Conservation (phyloP, 30 jellyfish, hydroid and myxozoan genomes). For the Phacellophora camtschatica region DNA sequence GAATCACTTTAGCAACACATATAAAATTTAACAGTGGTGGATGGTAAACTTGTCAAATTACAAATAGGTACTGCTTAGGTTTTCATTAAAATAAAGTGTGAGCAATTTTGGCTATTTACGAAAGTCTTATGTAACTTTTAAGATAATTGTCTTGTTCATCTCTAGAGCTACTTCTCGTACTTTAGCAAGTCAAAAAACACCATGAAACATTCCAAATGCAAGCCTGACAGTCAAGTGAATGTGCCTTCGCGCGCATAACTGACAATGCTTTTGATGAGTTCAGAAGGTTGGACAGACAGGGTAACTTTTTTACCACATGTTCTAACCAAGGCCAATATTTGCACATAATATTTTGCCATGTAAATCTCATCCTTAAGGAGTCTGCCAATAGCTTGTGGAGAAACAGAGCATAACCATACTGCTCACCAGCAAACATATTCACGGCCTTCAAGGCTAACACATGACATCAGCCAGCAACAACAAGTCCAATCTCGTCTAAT, state of each 20-base stretch:
- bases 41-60: too few relatives aligned
- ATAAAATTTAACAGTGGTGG: too few relatives aligned
- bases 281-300: conserved; percentile 7
- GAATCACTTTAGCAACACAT: too few relatives aligned
- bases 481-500: conserved; percentile 40
- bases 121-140: too few relatives aligned
- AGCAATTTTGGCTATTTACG: too few relatives aligned
- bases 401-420: conserved; percentile 52
- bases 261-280: conserved; percentile 39
- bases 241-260: conserved; percentile 46
- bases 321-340: conserved; percentile 57
- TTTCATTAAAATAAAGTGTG: too few relatives aligned
- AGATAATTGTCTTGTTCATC: too few relatives aligned
- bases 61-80: too few relatives aligned
- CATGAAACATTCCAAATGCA: background rate
- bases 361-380: conserved; percentile 6
- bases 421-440: conserved; percentile 59
- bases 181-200: too few relatives aligned
- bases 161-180: too few relatives aligned
- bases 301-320: conserved; percentile 15
- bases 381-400: conserved; percentile 13
- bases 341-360: conserved; percentile 59
- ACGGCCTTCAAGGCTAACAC: conserved; percentile 45
- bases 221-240: conserved; percentile 52
- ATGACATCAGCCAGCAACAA: conserved; percentile 57